Evolutionary conservation across 2,113 vertebrate species (phyloP).

Genomic region (Nothobranchius kuhntae): DNA sequence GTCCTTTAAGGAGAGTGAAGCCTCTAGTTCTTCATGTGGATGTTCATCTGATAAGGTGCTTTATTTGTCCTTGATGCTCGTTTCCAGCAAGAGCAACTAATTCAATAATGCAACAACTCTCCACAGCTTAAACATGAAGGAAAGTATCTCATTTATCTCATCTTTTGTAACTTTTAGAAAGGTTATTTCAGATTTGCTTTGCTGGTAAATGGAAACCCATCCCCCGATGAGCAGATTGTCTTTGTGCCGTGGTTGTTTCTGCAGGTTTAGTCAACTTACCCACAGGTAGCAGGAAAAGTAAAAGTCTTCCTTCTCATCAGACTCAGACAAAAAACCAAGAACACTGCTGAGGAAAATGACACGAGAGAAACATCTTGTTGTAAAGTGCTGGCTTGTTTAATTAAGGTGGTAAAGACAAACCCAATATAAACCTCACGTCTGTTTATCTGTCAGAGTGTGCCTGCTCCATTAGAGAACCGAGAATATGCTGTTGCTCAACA

Average conservation of each 20-base stretch:
- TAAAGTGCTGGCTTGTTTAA: slow-evolving; percentile 12
- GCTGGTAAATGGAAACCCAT: slow-evolving; percentile 5
- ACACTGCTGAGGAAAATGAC: slow-evolving; percentile 8
- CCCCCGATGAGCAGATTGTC: slow-evolving; percentile 17
- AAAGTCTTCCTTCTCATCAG: slow-evolving; percentile 6
- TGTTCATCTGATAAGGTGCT: not conserved
- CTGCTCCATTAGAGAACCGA: slow-evolving; percentile 13
- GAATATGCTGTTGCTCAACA: slow-evolving; percentile 15
- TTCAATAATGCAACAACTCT: not conserved
- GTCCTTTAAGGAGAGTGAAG: too few relatives aligned
- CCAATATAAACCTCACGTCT: slow-evolving; percentile 16
- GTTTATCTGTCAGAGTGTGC: slow-evolving; percentile 5
- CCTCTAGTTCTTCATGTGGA: not conserved
- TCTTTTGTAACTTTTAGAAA: not conserved
- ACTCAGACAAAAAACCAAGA: slow-evolving; percentile 15
- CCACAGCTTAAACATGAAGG: not conserved
- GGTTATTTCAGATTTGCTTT: not conserved
- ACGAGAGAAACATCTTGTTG: slow-evolving; percentile 24
- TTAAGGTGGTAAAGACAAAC: slow-evolving; percentile 20
- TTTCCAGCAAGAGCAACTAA: not conserved
- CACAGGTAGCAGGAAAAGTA: slow-evolving; percentile 21
- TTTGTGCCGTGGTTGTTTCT: slow-evolving; percentile 11
- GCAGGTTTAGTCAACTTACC: slow-evolving; percentile 18
- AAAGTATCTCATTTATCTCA: not conserved
- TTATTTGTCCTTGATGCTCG: not conserved